A percentile compares a stretch with the other conserved stretches of the same genome.
Conservation (phyloP, 2,797 vertebrate genomes). For the Chaunax sp. region DNA sequence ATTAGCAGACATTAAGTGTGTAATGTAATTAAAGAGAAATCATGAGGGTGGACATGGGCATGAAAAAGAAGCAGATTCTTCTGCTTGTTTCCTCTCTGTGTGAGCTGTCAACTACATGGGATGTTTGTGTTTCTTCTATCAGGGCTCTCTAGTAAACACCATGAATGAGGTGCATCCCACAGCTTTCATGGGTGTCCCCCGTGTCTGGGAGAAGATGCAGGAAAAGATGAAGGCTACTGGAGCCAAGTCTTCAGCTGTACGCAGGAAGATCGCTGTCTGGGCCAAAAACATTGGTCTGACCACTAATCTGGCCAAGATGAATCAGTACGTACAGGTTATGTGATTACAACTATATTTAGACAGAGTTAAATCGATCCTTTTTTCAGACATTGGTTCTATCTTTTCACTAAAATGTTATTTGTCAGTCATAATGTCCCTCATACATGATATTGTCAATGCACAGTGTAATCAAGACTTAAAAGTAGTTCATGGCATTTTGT, state of each 20-base stretch:
- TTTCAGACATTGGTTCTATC: not conserved
- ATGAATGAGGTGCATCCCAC: conserved; percentile 92
- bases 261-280: conserved; percentile 89
- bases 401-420: too few relatives aligned
- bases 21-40: conserved; percentile 21
- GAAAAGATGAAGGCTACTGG: conserved; percentile 88
- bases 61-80: not conserved
- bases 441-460: not conserved
- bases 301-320: conserved; percentile 87
- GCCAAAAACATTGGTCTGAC: conserved; percentile 90
- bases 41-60: not conserved
- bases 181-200: conserved; percentile 92
- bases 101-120: not conserved
- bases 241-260: conserved; percentile 85
- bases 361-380: not conserved
- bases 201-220: conserved; percentile 97
- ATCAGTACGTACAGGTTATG: conserved; percentile 79
- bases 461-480: not conserved
- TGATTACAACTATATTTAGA: not conserved
- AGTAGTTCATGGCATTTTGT: too few relatives aligned
- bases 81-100: not conserved
- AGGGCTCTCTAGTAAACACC: conserved; percentile 91
- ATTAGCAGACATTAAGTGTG: conserved; percentile 11
- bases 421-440: too few relatives aligned
- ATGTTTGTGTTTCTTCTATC: conserved; percentile 16